A percentile compares a stretch with the other conserved stretches of the same genome.
Evolutionary conservation across 2,888 invertebrate species (phyloP).

Genomic region (Pycnomerus fuliginosus): DNA sequence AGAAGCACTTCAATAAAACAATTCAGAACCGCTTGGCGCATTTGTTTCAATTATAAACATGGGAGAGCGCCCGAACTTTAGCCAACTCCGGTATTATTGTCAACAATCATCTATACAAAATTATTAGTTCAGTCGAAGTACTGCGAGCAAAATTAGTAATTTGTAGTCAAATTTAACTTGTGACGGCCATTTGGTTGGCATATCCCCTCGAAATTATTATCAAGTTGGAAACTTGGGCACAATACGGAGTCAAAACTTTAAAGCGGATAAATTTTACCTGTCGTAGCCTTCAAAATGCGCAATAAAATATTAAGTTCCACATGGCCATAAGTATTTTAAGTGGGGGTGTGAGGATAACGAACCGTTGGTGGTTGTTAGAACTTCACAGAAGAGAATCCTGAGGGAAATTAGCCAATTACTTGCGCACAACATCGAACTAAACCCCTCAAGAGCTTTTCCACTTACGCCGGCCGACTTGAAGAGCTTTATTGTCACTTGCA

Average conservation of each 20-base stretch:
- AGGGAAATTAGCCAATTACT: constrained; percentile 29
- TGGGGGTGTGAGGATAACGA: constrained; percentile 1
- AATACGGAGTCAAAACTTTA: background rate
- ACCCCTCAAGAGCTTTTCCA: constrained; percentile 13
- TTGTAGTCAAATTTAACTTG: too few species aligned
- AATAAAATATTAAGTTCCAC: constrained; percentile 7
- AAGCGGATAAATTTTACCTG: constrained; percentile 4
- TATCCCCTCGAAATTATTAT: too few species aligned
- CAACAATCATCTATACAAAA: too few species aligned
- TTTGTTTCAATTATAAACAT: too few species aligned
- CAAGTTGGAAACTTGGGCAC: constrained; percentile 7
- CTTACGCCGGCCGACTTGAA: constrained; percentile 13
- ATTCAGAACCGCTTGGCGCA: too few species aligned
- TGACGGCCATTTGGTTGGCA: too few species aligned
- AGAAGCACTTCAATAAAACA: too few species aligned
- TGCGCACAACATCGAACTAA: constrained; percentile 16
- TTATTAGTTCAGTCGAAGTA: too few species aligned
- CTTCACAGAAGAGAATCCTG: constrained; percentile 19
- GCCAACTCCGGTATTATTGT: too few species aligned
- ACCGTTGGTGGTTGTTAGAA: constrained; percentile 17
- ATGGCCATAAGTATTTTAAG: constrained; percentile 2
- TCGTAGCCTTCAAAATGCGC: constrained; percentile 3
- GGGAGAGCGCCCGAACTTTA: too few species aligned
- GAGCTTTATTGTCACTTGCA: constrained; percentile 4
- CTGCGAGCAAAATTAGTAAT: too few species aligned